Evolutionary conservation across 2,797 vertebrate genomes (phyloP).

Genomic region (Sylvilagus floridanus): DNA sequence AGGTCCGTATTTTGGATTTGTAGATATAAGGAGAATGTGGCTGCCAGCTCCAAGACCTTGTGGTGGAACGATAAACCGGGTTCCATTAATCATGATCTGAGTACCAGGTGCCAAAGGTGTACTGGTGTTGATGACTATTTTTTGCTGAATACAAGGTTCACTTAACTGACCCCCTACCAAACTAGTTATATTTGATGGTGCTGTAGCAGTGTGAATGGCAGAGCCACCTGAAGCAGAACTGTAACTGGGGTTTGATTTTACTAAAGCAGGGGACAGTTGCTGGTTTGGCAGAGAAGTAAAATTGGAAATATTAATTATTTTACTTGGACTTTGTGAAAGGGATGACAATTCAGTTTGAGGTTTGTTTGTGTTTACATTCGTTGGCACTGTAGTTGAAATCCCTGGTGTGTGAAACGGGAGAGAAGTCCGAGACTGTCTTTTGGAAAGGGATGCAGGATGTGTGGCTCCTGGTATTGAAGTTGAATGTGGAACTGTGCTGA

Average conservation of each 20-base stretch:
- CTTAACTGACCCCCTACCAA: constrained; percentile 81
- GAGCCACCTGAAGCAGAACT: constrained; percentile 74
- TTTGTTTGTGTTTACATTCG: constrained; percentile 83
- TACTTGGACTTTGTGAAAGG: constrained; percentile 80
- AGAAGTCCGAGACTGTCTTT: constrained; percentile 83
- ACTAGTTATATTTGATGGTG: constrained; percentile 79
- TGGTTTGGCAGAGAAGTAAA: constrained; percentile 83
- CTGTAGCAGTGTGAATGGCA: constrained; percentile 72
- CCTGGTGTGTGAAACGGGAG: constrained; percentile 85
- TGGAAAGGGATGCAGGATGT: constrained; percentile 80
- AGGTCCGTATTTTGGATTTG: constrained; percentile 86
- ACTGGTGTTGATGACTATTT: constrained; percentile 95
- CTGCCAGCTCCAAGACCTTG: constrained; percentile 96
- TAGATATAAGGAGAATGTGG: constrained; percentile 95
- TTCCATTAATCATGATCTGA: constrained; percentile 96
- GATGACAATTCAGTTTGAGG: constrained; percentile 80
- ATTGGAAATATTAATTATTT: constrained; percentile 83
- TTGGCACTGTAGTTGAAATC: constrained; percentile 84
- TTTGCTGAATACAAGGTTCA: constrained; percentile 92
- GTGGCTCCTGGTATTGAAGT: constrained; percentile 79
- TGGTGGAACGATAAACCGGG: constrained; percentile 95
- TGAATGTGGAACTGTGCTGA: constrained; percentile 82
- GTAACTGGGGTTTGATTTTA: constrained; percentile 81
- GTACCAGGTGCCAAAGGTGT: constrained; percentile 95
- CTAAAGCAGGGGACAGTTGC: constrained; percentile 81